Evolutionary conservation across 1,140 invertebrate genomes (phyloP), one percentile per base, ranked within the genome.

Genomic region (Phymorhynchus buccinoides): DNA sequence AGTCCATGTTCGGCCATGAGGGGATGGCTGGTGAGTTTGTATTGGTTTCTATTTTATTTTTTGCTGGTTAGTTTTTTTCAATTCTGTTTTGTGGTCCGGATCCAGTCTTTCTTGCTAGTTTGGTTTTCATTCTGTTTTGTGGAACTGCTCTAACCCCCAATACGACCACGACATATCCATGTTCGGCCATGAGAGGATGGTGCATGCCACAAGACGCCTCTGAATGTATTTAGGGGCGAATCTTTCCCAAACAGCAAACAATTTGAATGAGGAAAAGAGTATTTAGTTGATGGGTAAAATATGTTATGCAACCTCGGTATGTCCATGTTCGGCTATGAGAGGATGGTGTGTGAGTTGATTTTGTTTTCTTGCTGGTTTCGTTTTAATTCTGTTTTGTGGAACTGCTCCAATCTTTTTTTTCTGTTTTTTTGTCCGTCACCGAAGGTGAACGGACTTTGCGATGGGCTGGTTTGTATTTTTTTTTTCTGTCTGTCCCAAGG

Each of bases 201-300:
- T n/a, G 87, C 86, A 83, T 86, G 90, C 89, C 87, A 87, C 86
- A 1, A 9, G 12, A 0, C 27, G 0, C 42, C 30, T 1, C 27
- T 48, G 0, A 18, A 7, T 12, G n/a, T 0, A 48, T 80, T 3
- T 44, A 12, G 1, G 44, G 4, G 12, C 18, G 30, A 27, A 18
- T 32, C 12, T n/a, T n/a, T n/a, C n/a, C n/a, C n/a, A n/a, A n/a
- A n/a, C n/a, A n/a, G n/a, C n/a, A n/a, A n/a, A n/a, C n/a, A n/a
- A n/a, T n/a, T n/a, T n/a, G n/a, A n/a, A n/a, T n/a, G n/a, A n/a
- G 44, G 7, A 30, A 98, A 97, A 97, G 98, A 98, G 93, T 98
- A 97, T n/a, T n/a, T n/a, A n/a, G n/a, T n/a, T n/a, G n/a, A n/a
- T n/a, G n/a, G n/a, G n/a, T n/a, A n/a, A n/a, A n/a, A n/a, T n/a